A percentile compares a stretch with the other conserved stretches of the same genome.
Conservation (phyloP, 2,797 vertebrate genomes). For the Cyclura pinguis region DNA sequence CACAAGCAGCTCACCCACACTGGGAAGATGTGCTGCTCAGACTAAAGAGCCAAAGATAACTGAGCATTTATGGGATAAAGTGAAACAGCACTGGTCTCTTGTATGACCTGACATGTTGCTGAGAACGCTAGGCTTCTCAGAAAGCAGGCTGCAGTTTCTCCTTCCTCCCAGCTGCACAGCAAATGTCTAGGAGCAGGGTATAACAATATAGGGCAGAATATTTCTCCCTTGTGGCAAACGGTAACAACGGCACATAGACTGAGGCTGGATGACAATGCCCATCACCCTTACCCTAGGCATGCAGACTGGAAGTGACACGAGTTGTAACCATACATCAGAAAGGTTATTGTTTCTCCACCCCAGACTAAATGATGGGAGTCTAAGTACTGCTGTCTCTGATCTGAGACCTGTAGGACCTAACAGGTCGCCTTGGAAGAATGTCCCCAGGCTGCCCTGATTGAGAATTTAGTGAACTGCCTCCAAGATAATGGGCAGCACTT, state of each 20-base stretch:
- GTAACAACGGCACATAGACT: too few species aligned
- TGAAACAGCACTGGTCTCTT: neutral
- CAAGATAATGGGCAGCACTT: neutral
- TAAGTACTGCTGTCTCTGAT: neutral
- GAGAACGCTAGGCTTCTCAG: neutral
- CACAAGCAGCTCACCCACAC: neutral
- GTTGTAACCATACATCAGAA: too few species aligned
- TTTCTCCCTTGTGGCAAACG: neutral
- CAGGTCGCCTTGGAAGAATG: neutral
- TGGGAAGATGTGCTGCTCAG: too few species aligned
- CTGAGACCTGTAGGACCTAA: neutral
- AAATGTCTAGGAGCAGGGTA: neutral
- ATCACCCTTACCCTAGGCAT: too few species aligned
- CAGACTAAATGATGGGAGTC: neutral
- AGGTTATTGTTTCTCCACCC: too few species aligned
- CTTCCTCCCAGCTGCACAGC: neutral
- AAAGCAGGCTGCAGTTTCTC: neutral
- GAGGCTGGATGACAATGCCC: too few species aligned
- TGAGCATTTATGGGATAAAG: neutral
- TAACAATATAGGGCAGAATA: too few species aligned
- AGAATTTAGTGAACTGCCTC: neutral
- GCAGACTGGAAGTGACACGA: too few species aligned
- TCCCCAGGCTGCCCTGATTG: neutral
- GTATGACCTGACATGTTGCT: neutral
- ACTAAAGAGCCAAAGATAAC: neutral